Conservation (phyloP, 2,888 invertebrate genomes). For the Thecocarcelia acutangulata region DNA sequence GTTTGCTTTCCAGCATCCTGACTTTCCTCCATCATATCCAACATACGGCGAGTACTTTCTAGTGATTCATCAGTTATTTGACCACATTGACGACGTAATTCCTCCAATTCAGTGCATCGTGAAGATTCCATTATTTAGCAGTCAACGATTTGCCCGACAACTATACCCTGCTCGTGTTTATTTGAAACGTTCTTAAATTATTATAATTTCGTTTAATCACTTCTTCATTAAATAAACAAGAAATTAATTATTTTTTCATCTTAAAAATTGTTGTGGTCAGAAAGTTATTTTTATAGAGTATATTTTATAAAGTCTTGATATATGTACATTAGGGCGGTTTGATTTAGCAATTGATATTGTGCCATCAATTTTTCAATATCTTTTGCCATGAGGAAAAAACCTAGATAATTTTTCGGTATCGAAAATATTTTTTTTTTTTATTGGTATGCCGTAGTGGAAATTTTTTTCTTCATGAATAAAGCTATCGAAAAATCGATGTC, state of each 20-base stretch:
- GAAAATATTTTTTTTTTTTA: too few relatives aligned
- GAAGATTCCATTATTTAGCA: conserved; percentile 71
- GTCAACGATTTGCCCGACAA: background rate
- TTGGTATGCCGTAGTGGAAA: too few relatives aligned
- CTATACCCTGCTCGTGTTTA: too few relatives aligned
- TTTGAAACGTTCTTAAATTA: background rate
- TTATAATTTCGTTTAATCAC: background rate
- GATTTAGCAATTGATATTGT: too few relatives aligned
- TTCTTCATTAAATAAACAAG: background rate
- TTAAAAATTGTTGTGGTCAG: background rate
- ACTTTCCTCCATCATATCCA: conserved; percentile 75
- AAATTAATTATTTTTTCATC: background rate
- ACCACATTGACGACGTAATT: conserved; percentile 74
- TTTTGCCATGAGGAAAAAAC: too few relatives aligned
- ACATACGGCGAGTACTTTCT: conserved; percentile 77
- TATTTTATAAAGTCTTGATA: background rate
- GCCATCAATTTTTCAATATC: too few relatives aligned
- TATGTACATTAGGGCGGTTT: too few relatives aligned
- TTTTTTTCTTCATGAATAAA: too few relatives aligned
- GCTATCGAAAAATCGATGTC: too few relatives aligned
- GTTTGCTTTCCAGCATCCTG: conserved; percentile 77
- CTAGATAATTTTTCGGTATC: too few relatives aligned
- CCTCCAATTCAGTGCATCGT: conserved; percentile 76
- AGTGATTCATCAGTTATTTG: conserved; percentile 77
- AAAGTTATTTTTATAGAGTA: background rate